These are phyloP conservation scores for Zosterops pallidus DNA, from an alignment of 2,113 vertebrate genomes.

Conservation along the genomic window DNA sequence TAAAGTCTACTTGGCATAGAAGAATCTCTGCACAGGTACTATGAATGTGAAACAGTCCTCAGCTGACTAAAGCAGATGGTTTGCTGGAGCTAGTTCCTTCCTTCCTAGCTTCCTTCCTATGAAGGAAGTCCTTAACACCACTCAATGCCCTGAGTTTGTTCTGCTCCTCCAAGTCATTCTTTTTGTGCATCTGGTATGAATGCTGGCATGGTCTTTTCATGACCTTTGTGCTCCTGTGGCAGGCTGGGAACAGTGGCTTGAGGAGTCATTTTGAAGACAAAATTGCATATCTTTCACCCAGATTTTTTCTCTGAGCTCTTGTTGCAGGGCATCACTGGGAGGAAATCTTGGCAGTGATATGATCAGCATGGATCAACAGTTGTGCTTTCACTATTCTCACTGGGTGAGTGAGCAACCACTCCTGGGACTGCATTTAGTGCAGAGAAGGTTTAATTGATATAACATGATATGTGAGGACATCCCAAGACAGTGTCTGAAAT, in stretches of 20 bases:
- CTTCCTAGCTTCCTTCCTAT: no score
- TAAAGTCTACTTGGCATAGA: background rate
- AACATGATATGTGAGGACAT: background rate
- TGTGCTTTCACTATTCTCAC: background rate
- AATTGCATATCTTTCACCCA: background rate
- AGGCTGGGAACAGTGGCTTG: background rate
- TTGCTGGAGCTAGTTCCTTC: background rate
- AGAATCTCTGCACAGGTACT: background rate
- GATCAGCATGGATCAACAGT: background rate
- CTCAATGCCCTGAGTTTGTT: background rate
- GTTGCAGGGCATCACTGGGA: background rate
- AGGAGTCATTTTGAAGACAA: background rate
- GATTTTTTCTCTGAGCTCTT: background rate
- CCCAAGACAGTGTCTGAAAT: background rate
- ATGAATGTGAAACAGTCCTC: background rate
- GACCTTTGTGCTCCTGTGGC: background rate
- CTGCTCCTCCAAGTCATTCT: accelerated
- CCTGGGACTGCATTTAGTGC: background rate
- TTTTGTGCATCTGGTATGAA: background rate
- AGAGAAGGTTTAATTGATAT: background rate
- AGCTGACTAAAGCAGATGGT: background rate
- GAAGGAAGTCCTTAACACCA: background rate
- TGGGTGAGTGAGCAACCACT: background rate
- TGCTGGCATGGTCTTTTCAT: background rate
- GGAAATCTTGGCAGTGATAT: background rate